Base-by-base conservation (phyloP, 2,113 vertebrate genomes). In the Gopherus evgoodei region DNA sequence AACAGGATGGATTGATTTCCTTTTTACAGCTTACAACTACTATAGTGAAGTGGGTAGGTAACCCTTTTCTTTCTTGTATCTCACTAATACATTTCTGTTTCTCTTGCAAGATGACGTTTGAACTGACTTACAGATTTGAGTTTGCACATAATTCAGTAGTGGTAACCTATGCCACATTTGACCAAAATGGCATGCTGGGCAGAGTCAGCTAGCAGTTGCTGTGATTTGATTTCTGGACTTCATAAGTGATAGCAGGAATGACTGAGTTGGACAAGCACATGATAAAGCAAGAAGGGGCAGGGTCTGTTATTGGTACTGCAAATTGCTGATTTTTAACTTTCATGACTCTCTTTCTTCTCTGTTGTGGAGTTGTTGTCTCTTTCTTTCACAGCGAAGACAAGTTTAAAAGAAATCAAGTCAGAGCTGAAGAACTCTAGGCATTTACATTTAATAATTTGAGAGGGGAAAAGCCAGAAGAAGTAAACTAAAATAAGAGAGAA, bases 1-100 rank as follows among this genome's bases (percentile, higher is more conserved):
- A 99, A 91, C 98, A 99, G 91, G 99, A 99, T 21, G 99, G 99
- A 42, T 98, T 99, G 86, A 99, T 99, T 78, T 98, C 99, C 2
- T 99, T 99, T 97, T 96, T 99, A 42, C 99, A 99, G 95, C 97
- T 99, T 75, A 99, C 99, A 12, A 98, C 98, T 83, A 99, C 98
- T 94, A 99, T 99, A 96, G 98, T 99, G 49, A 99, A 98, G 84
- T 99, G 99, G 99, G 99, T 99, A 98, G 76, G 97, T 86, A 87
- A 52, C 7, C 29, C 0, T 91, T 91, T 86, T 52, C 35, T 83
- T 91, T 90, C 5, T 3, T 83, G 86, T 96, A 83, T 47, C 53
- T 90, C 83, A 8, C n/a, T 81, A 82, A 76, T 81, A 1, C 2
- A 0, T 31, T 4, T 17, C 53, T 86, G 3, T 29, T 47, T 47